These are phyloP conservation scores for Cladopsammia gracilis DNA, from an alignment of 64 coral and sea anemone species.

Conservation along the genomic window DNA sequence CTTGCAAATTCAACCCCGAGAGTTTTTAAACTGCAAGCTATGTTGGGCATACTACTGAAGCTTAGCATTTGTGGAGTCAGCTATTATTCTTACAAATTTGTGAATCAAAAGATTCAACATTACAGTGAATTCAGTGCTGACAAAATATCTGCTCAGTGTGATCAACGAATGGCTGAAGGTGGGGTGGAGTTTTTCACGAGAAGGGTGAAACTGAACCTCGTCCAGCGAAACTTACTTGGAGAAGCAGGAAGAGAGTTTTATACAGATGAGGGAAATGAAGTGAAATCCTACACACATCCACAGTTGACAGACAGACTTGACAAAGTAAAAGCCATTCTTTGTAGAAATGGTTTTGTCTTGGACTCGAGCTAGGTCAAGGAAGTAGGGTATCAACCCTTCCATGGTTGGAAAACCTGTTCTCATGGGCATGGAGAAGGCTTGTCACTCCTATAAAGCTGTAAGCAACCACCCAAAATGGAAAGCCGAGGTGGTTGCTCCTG, in stretches of 20 bases:
- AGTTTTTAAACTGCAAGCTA: constrained; percentile 38
- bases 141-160: constrained; percentile 78
- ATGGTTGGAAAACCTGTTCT: background rate
- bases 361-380: background rate
- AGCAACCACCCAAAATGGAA: background rate
- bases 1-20: constrained; percentile 16
- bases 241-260: constrained; percentile 63
- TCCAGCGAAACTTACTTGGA: constrained; percentile 68
- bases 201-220: constrained; percentile 73
- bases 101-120: constrained; percentile 51
- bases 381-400: background rate
- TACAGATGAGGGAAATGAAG: constrained; percentile 83
- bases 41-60: constrained; percentile 45
- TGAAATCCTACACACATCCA: constrained; percentile 80
- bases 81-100: constrained; percentile 37
- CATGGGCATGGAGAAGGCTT: background rate
- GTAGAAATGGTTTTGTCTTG: background rate
- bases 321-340: background rate
- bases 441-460: background rate
- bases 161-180: constrained; percentile 70
- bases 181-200: constrained; percentile 79
- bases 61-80: constrained; percentile 59
- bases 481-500: too few relatives aligned
- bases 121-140: constrained; percentile 86
- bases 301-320: constrained; percentile 80